These are phyloP conservation scores for Capricornis sumatraensis DNA, from an alignment of 2,113 vertebrate species.

Conservation along the genomic window DNA sequence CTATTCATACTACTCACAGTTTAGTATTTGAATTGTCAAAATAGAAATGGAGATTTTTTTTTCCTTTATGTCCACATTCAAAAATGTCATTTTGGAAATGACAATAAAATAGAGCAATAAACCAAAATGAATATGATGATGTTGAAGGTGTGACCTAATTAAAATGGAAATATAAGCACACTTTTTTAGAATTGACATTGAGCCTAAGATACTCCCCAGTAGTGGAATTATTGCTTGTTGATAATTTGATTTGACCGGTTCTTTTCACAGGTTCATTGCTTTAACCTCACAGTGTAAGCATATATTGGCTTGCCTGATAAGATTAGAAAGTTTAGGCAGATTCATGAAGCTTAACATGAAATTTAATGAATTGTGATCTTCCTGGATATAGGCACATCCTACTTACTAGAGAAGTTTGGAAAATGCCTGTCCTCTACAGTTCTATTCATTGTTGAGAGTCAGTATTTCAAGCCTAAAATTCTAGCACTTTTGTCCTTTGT, in stretches of 20 bases:
- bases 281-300: slow-evolving; percentile 36
- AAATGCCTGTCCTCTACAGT: background rate
- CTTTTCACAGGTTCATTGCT: slow-evolving; percentile 50
- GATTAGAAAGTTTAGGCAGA: slow-evolving; percentile 29
- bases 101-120: slow-evolving; percentile 41
- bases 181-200: slow-evolving; percentile 34
- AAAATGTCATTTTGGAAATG: slow-evolving; percentile 39
- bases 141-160: slow-evolving; percentile 57
- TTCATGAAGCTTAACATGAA: slow-evolving; percentile 44
- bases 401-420: slow-evolving; percentile 6
- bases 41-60: background rate
- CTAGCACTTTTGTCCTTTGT: background rate
- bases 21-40: slow-evolving; percentile 38
- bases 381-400: background rate
- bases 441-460: background rate
- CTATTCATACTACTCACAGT: background rate
- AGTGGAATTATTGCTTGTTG: slow-evolving; percentile 16
- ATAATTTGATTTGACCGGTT: slow-evolving; percentile 60
- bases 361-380: slow-evolving; percentile 42
- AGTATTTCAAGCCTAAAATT: slow-evolving; percentile 20
- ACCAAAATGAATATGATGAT: slow-evolving; percentile 44
- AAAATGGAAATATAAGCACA: slow-evolving; percentile 49
- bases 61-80: background rate
- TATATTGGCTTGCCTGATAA: slow-evolving; percentile 42
- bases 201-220: background rate